Conservation (phyloP, 1,140 invertebrate genomes). For the Drosophila malerkotliana region DNA sequence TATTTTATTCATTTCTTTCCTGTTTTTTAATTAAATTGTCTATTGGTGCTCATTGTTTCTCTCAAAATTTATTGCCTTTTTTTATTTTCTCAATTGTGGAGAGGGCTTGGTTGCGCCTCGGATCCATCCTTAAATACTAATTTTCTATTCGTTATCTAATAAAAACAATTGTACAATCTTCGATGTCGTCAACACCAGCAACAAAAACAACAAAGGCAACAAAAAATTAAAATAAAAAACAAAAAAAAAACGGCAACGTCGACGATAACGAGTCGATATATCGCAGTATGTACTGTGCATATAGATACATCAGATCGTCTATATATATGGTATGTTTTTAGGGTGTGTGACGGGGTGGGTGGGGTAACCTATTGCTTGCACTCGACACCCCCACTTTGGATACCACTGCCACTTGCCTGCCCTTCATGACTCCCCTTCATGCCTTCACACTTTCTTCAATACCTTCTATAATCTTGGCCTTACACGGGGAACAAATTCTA, state of each 20-base stretch:
- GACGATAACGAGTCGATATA: constrained; percentile 43
- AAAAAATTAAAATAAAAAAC: neutral
- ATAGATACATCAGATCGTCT: constrained; percentile 25
- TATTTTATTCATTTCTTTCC: neutral
- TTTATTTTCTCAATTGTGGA: neutral
- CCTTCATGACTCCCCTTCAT: neutral
- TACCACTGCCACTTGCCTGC: neutral
- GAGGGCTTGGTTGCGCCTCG: constrained; percentile 5
- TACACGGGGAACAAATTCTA: neutral
- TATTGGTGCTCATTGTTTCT: neutral
- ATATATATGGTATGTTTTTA: neutral
- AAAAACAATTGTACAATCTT: constrained; percentile 65
- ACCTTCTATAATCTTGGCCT: neutral
- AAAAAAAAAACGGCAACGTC: neutral
- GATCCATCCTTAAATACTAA: constrained; percentile 46
- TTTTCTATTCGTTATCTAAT: constrained; percentile 71
- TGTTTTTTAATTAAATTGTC: constrained; percentile 2
- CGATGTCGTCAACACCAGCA: constrained; percentile 37
- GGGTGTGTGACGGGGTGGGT: neutral
- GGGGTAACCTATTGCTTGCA: constrained; percentile 20
- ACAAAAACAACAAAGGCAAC: constrained; percentile 9
- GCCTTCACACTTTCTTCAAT: neutral
- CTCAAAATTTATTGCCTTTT: neutral
- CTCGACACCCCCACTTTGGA: constrained; percentile 6
- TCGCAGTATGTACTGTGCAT: constrained; percentile 29